Evolutionary conservation across 92 coral and sea anemone genomes (phyloP).

Genomic region (Palythoa grandis): DNA sequence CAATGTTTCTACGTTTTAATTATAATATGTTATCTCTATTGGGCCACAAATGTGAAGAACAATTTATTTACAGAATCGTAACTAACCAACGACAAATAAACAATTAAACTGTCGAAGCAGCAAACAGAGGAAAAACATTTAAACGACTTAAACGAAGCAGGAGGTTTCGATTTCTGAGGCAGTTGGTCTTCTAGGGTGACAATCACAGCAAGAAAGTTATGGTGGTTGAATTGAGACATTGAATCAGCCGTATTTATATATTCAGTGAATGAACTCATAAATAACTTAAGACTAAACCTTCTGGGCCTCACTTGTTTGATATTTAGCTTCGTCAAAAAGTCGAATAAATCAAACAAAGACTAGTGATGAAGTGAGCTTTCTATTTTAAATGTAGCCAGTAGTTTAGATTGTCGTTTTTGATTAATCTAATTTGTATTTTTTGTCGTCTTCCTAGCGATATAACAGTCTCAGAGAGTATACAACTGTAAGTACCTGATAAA

Average conservation of each 20-base stretch:
- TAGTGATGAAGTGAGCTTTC: neutral
- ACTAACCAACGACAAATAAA: no score
- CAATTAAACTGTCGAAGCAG: no score
- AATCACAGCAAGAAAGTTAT: no score
- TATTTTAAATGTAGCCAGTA: neutral
- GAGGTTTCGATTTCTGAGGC: no score
- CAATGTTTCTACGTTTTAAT: no score
- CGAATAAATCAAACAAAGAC: neutral
- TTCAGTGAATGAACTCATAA: neutral
- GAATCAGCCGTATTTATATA: no score
- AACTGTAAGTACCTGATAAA: slow-evolving; percentile 59
- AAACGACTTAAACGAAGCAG: no score
- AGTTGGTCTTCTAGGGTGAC: no score
- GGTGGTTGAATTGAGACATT: neutral
- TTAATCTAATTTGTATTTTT: neutral
- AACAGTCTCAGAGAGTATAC: slow-evolving; percentile 79
- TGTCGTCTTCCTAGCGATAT: slow-evolving; percentile 68
- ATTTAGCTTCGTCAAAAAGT: neutral
- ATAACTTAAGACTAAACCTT: neutral
- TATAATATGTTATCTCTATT: no score
- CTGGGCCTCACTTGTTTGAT: neutral
- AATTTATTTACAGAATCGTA: no score
- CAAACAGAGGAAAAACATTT: no score
- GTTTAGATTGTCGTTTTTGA: neutral
- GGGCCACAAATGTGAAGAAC: no score